These are phyloP conservation scores for Tetrapedia diversipes DNA, from an alignment of 2,888 invertebrate genomes.

Conservation along the genomic window DNA sequence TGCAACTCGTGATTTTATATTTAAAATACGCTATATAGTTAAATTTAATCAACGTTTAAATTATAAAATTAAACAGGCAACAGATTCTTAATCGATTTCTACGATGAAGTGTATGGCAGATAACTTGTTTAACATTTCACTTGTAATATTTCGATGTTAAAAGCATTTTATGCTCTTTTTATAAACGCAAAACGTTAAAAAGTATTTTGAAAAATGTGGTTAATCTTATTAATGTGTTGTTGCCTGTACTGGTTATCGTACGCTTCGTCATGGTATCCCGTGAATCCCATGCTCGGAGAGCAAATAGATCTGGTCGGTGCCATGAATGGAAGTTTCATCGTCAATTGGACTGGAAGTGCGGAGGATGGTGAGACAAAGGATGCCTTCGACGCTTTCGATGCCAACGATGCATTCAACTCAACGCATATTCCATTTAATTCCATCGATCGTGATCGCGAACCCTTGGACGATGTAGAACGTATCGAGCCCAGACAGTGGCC, in stretches of 20 bases:
- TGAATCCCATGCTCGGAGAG: slow-evolving; percentile 60
- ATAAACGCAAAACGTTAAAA: neutral
- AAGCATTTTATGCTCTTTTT: neutral
- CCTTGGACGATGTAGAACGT: slow-evolving; percentile 74
- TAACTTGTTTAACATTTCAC: neutral
- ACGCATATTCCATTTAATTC: slow-evolving; percentile 51
- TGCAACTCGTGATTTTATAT: neutral
- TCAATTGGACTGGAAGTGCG: slow-evolving; percentile 39
- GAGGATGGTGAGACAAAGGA: slow-evolving; percentile 32
- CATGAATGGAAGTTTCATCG: slow-evolving; percentile 40
- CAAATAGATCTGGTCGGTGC: slow-evolving; percentile 57
- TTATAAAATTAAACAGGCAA: neutral
- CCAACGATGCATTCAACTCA: slow-evolving; percentile 32
- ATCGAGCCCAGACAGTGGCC: slow-evolving; percentile 75
- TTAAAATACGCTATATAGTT: neutral
- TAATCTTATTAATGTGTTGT: slow-evolving; percentile 14
- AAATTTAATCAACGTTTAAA: neutral
- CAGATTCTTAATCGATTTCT: neutral
- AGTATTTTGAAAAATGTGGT: slow-evolving; percentile 30
- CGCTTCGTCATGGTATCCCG: slow-evolving; percentile 47
- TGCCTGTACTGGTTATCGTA: slow-evolving; percentile 19
- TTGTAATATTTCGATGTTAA: neutral
- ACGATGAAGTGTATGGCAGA: neutral
- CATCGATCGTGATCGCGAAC: slow-evolving; percentile 68
- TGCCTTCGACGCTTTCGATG: slow-evolving; percentile 21